A percentile compares a stretch with the other conserved stretches of the same genome.
These are phyloP conservation scores for Bergia sp. DNA, from an alignment of 92 coral and sea anemone genomes.

Conservation along the genomic window DNA sequence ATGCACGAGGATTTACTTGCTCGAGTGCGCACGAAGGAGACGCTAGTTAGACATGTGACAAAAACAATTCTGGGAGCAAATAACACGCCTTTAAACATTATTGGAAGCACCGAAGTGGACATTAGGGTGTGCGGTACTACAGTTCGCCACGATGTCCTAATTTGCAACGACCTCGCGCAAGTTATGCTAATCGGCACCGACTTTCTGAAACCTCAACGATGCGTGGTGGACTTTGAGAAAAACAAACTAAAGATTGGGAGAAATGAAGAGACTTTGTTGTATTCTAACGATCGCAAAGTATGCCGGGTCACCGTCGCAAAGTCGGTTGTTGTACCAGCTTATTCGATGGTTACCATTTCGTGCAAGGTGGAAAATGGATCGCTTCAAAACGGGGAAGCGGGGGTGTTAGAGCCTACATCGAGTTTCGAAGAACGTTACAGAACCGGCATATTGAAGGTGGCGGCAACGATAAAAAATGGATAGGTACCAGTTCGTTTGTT, in stretches of 20 bases:
- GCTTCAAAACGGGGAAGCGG: background rate
- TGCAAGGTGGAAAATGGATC: constrained; percentile 46
- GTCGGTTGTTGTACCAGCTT: constrained; percentile 25
- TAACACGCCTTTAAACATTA: constrained; percentile 21
- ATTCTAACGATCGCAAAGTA: background rate
- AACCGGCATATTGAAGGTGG: constrained; percentile 37
- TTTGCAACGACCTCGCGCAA: constrained; percentile 46
- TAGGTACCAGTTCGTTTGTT: constrained; percentile 47
- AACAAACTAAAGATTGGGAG: constrained; percentile 26
- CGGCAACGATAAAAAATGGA: constrained; percentile 12
- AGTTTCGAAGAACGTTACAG: constrained; percentile 47
- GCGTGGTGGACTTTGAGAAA: constrained; percentile 45
- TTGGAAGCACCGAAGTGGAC: constrained; percentile 33
- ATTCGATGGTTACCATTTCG: constrained; percentile 10
- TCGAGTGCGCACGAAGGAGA: constrained; percentile 40
- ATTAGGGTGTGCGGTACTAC: constrained; percentile 29
- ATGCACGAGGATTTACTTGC: constrained; percentile 48
- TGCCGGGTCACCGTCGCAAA: constrained; percentile 29
- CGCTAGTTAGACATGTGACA: constrained; percentile 19
- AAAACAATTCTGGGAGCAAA: constrained; percentile 49
- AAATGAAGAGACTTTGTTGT: constrained; percentile 22
- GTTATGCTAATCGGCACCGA: constrained; percentile 44
- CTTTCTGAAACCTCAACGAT: constrained; percentile 34
- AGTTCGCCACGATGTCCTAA: constrained; percentile 24
- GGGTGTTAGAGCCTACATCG: constrained; percentile 40